Conservation (phyloP, 2,797 vertebrate species). For the Pyrocephalus nanus region DNA sequence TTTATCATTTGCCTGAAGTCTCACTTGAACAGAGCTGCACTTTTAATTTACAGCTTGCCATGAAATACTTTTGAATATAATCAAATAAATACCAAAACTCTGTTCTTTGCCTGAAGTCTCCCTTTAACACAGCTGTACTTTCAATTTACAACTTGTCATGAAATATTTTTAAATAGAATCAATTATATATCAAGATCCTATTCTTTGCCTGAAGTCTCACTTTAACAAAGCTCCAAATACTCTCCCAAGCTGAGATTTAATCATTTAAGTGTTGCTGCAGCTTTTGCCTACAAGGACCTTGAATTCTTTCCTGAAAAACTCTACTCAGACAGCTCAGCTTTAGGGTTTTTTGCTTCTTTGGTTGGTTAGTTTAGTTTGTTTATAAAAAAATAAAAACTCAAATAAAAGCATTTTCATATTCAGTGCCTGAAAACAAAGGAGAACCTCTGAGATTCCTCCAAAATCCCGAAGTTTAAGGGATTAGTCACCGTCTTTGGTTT, state of each 20-base stretch:
- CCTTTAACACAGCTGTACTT: background rate
- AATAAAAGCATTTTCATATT: background rate
- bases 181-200: background rate
- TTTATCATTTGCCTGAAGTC: too few relatives aligned
- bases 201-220: background rate
- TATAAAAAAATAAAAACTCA: background rate
- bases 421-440: background rate
- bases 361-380: background rate
- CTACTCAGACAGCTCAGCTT: background rate
- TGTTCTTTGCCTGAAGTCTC: background rate
- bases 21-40: too few relatives aligned
- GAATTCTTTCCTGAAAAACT: background rate
- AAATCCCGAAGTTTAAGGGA: background rate
- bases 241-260: background rate
- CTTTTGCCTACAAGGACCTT: background rate
- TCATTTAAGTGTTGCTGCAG: background rate
- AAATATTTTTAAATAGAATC: background rate
- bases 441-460: background rate
- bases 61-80: background rate
- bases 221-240: background rate
- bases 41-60: background rate
- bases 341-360: background rate
- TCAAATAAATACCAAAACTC: background rate
- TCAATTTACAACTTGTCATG: background rate
- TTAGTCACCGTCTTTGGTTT: constrained; percentile 78